A percentile compares a stretch with the other conserved stretches of the same genome.
Conservation (phyloP, 2,113 vertebrate species). For the Hirundichthys speculiger region DNA sequence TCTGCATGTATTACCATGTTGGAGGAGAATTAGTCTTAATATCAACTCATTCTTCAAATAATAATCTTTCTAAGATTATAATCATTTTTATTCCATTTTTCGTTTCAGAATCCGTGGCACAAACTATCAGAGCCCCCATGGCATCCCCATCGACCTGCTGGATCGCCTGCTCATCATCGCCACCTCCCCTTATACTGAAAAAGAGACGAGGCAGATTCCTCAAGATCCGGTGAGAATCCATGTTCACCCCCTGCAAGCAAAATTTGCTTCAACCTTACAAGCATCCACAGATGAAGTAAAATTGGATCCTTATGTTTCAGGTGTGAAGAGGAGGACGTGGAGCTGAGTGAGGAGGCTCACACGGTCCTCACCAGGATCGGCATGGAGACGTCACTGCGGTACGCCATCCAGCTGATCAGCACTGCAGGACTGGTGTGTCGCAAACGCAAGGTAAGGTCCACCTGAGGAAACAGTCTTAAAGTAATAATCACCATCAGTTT, state of each 20-base stretch:
- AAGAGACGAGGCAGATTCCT: constrained; percentile 93
- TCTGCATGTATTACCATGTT: too few species aligned
- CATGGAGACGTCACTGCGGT: constrained; percentile 90
- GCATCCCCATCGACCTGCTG: constrained; percentile 91
- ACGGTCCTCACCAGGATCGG: constrained; percentile 90
- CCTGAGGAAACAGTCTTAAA: background rate
- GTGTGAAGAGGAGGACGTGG: constrained; percentile 93
- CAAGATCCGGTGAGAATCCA: constrained; percentile 85
- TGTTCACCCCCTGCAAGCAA: accelerated
- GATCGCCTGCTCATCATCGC: constrained; percentile 92
- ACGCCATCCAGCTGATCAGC: constrained; percentile 93
- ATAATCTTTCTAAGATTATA: too few species aligned
- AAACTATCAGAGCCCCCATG: constrained; percentile 92
- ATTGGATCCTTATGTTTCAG: constrained; percentile 61
- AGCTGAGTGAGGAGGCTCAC: constrained; percentile 91
- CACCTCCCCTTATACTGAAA: constrained; percentile 90
- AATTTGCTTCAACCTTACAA: background rate
- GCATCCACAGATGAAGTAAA: background rate
- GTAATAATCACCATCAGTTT: background rate
- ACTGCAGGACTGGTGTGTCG: constrained; percentile 91
- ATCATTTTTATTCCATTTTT: background rate
- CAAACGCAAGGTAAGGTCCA: constrained; percentile 84
- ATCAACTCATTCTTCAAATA: too few species aligned
- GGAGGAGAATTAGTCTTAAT: too few species aligned
- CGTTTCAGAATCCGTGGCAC: constrained; percentile 88